Conservation (phyloP, 2,888 invertebrate species). For the Drosophila emarginata region DNA sequence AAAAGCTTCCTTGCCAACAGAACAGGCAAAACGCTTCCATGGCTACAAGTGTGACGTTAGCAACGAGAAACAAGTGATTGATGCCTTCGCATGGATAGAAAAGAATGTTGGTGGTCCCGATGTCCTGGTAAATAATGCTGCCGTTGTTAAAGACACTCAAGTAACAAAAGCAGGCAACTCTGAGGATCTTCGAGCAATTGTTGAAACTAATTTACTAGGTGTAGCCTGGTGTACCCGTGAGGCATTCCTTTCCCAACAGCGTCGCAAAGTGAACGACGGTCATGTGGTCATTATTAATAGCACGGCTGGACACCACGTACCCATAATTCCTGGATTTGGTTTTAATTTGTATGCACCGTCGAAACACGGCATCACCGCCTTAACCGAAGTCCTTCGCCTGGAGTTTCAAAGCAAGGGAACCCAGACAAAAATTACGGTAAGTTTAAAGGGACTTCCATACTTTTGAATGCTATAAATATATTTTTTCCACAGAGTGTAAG, state of each 20-base stretch:
- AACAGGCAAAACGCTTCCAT: background rate
- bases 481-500: constrained; percentile 67
- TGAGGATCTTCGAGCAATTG: background rate
- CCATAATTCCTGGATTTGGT: constrained; percentile 40
- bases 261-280: background rate
- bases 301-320: background rate
- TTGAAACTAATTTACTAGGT: background rate
- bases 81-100: background rate
- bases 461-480: background rate
- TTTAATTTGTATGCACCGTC: constrained; percentile 75
- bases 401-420: constrained; percentile 70
- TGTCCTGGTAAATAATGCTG: background rate
- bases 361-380: constrained; percentile 74
- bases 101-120: background rate
- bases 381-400: constrained; percentile 71
- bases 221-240: background rate
- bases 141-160: background rate
- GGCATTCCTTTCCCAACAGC: background rate
- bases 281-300: background rate
- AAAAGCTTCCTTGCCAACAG: background rate
- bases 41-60: background rate
- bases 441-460: background rate
- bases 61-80: background rate
- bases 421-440: constrained; percentile 67
- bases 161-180: background rate